phyloP scores from a whole-genome alignment of 2,888 invertebrate genomes.

The Caenorhabditis wallacei region DNA sequence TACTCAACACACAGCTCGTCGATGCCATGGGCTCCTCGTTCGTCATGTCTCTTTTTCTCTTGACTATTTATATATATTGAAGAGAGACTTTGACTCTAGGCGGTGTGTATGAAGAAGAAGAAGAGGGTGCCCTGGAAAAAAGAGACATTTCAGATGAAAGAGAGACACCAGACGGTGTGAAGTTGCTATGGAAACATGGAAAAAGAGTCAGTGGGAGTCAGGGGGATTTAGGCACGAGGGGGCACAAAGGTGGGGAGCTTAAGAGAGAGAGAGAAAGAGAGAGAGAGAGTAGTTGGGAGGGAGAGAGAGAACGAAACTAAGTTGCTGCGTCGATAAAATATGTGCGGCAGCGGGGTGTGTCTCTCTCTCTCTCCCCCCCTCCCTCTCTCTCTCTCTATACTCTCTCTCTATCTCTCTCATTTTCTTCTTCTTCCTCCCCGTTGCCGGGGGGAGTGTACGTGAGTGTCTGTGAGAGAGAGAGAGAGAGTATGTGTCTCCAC shows the following conservation, averaged over 20 bases:
- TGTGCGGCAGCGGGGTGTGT: conserved; percentile 55
- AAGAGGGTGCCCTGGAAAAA: conserved; percentile 25
- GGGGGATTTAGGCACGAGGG: too few relatives aligned
- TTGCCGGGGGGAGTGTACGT: conserved; percentile 55
- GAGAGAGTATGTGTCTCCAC: conserved; percentile 34
- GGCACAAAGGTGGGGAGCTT: background rate
- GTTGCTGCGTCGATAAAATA: conserved; percentile 67
- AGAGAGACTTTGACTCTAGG: too few relatives aligned
- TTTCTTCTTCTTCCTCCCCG: background rate
- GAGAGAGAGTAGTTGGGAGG: conserved; percentile 11
- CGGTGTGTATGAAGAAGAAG: background rate
- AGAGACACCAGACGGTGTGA: conserved; percentile 41
- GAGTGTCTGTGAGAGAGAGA: conserved; percentile 37
- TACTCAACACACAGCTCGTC: conserved; percentile 59
- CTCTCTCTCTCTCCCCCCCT: conserved; percentile 16
- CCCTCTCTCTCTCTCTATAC: background rate
- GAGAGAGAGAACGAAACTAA: conserved; percentile 50
- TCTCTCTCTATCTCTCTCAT: conserved; percentile 1
- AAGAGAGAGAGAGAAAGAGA: background rate
- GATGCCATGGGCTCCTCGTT: conserved; percentile 59
- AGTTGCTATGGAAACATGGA: conserved; percentile 58
- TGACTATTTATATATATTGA: too few relatives aligned
- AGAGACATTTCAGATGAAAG: conserved; percentile 16
- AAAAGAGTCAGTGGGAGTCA: background rate
- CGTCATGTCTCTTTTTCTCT: conserved; percentile 48